phyloP scores from a whole-genome alignment of 2,113 vertebrate species.

The Noturus placidus region DNA sequence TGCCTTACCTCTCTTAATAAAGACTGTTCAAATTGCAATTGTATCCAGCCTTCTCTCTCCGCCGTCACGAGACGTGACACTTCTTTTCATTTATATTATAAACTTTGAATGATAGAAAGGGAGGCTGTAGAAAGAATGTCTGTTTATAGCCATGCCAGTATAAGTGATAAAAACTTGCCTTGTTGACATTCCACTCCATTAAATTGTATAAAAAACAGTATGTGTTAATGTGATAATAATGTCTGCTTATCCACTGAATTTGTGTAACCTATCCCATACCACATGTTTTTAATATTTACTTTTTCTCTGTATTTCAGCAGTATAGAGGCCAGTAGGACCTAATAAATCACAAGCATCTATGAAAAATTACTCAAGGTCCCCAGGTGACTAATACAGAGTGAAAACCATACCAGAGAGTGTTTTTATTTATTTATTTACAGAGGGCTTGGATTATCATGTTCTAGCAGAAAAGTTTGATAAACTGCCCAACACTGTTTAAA shows the following conservation, averaged over 20 bases:
- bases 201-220: neutral
- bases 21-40: no score
- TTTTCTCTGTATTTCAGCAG: constrained; percentile 45
- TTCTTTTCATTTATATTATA: neutral
- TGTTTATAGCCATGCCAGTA: neutral
- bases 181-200: neutral
- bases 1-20: no score
- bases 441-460: constrained; percentile 14
- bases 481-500: constrained; percentile 34
- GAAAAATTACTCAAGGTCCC: constrained; percentile 56
- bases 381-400: constrained; percentile 34
- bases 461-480: constrained; percentile 43
- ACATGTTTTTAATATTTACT: neutral
- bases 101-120: neutral
- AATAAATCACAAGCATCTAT: constrained; percentile 54
- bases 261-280: neutral
- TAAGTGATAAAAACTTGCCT: neutral
- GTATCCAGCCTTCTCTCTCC: no score
- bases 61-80: no score
- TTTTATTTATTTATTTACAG: neutral
- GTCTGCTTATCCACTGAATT: neutral
- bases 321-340: constrained; percentile 52
- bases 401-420: constrained; percentile 42
- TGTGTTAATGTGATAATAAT: neutral
- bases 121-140: neutral